Percentiles rank a stretch among this genome's conserved stretches.
These are phyloP conservation scores for Bubo bubo DNA, from an alignment of 2,113 vertebrate species.

Conservation along the genomic window DNA sequence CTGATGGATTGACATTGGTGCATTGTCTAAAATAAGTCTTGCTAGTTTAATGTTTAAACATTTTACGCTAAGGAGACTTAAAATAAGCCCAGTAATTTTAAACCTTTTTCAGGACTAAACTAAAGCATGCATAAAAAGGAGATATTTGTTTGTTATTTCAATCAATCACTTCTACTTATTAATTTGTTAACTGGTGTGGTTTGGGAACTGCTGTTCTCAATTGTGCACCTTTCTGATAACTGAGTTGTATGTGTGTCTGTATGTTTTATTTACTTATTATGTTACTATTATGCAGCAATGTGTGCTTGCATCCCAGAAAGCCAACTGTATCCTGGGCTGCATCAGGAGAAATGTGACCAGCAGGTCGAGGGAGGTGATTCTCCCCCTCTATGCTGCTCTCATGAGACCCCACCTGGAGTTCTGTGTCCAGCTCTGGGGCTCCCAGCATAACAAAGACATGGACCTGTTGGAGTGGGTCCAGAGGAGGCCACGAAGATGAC, in stretches of 20 bases:
- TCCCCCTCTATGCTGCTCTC: too few species aligned
- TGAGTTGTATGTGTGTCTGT: not conserved
- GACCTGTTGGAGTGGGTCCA: too few species aligned
- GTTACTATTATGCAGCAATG: too few species aligned
- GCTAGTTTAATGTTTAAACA: not conserved
- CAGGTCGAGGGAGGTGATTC: too few species aligned
- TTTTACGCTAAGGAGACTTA: not conserved
- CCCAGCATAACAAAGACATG: too few species aligned
- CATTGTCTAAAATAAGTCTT: not conserved
- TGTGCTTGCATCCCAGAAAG: too few species aligned
- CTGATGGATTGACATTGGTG: not conserved
- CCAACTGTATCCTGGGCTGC: too few species aligned
- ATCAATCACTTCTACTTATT: not conserved
- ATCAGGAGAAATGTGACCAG: too few species aligned
- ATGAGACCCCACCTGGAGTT: too few species aligned
- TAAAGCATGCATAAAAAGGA: not conserved
- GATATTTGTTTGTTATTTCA: not conserved
- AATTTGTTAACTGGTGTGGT: not conserved
- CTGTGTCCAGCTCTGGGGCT: too few species aligned
- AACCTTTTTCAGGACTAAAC: not conserved
- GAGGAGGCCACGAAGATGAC: too few species aligned
- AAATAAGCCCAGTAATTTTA: not conserved
- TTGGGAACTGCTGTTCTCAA: not conserved
- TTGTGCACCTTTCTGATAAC: not conserved
- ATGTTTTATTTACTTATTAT: not conserved